A percentile compares a stretch with the other conserved stretches of the same genome.
phyloP scores from a whole-genome alignment of 2,113 vertebrate genomes.

The Phrynocephalus versicolor region DNA sequence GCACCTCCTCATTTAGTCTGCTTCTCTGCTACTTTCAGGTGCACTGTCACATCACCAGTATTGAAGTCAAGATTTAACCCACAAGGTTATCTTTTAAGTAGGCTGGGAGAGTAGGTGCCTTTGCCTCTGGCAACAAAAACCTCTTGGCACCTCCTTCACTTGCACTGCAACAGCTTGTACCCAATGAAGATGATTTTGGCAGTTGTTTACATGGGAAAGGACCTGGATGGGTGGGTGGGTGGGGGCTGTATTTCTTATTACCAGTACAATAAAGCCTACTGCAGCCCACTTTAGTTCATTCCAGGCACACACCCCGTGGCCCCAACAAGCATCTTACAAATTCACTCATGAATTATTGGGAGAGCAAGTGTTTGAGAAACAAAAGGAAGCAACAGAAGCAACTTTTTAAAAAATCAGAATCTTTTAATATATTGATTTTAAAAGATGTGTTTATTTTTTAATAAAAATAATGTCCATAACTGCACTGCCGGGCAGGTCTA shows the following conservation, averaged over 20 bases:
- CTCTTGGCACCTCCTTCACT: background rate
- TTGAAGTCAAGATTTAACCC: no score
- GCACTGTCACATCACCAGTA: no score
- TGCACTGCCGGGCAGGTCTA: background rate
- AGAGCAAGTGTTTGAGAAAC: background rate
- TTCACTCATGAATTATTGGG: background rate
- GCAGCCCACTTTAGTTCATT: background rate
- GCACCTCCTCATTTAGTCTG: no score
- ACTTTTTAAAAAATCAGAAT: background rate
- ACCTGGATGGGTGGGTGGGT: background rate
- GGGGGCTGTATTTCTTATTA: background rate
- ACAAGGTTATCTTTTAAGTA: no score
- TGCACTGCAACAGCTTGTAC: background rate
- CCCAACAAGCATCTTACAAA: no score
- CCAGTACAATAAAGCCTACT: background rate
- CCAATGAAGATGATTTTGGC: background rate
- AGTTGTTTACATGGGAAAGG: no score
- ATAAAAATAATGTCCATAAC: constrained; percentile 22
- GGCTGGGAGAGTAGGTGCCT: no score
- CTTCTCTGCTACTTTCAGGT: no score
- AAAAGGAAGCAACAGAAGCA: background rate
- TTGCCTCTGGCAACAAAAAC: background rate
- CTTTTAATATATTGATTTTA: constrained; percentile 23
- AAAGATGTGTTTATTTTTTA: constrained; percentile 14
- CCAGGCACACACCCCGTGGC: background rate